phyloP scores from a whole-genome alignment of 2,888 invertebrate species.

The Athalia circularis region DNA sequence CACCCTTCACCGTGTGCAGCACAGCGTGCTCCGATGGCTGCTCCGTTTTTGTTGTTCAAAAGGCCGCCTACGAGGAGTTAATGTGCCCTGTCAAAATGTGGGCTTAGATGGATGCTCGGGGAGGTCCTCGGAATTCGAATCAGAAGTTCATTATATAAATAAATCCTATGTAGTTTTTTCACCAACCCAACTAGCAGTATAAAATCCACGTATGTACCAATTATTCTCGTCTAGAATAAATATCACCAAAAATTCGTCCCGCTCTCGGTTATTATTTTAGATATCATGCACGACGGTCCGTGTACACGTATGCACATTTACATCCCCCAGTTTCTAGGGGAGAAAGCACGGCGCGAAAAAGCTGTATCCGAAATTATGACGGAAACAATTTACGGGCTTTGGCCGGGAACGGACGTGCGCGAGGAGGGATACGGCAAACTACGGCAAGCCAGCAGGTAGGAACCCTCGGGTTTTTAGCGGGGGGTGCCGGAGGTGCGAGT shows the following conservation, averaged over 20 bases:
- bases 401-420: constrained; percentile 59
- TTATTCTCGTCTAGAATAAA: too few species aligned
- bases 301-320: too few species aligned
- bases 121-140: not conserved
- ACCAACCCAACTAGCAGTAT: not conserved
- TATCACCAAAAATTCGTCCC: too few species aligned
- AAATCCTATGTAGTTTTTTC: not conserved
- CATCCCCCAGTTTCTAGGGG: not conserved
- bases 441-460: constrained; percentile 23
- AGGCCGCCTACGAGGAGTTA: constrained; percentile 38
- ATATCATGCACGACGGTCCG: too few species aligned
- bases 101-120: constrained; percentile 39
- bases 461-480: constrained; percentile 35
- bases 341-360: constrained; percentile 13
- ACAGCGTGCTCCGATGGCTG: constrained; percentile 37
- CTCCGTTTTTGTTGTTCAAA: constrained; percentile 38
- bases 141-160: not conserved
- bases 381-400: constrained; percentile 74
- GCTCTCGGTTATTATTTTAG: too few species aligned
- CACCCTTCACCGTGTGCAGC: constrained; percentile 30
- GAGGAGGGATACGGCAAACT: constrained; percentile 37
- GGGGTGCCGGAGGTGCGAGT: constrained; percentile 53
- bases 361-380: constrained; percentile 73
- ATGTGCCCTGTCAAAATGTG: constrained; percentile 47
- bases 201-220: too few species aligned